A percentile compares a stretch with the other conserved stretches of the same genome.
These are phyloP conservation scores for Fregetta grallaria DNA, from an alignment of 2,113 vertebrate genomes.

Conservation along the genomic window DNA sequence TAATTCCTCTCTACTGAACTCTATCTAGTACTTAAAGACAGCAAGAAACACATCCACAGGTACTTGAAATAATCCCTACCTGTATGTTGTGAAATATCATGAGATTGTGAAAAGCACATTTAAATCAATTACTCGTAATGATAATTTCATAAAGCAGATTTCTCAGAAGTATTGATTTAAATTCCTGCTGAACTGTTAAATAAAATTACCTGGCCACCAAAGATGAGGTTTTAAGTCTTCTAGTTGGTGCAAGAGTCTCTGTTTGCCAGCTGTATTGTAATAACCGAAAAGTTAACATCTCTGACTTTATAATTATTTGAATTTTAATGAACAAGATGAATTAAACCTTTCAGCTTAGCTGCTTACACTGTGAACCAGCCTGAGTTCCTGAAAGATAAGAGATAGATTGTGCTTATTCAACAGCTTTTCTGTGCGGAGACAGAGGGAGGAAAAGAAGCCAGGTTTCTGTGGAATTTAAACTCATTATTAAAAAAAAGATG, in stretches of 20 bases:
- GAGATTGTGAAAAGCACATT: conserved; percentile 13
- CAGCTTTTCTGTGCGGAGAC: conserved; percentile 21
- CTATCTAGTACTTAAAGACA: neutral
- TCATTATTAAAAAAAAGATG: conserved; percentile 9
- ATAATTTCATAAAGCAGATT: conserved; percentile 30
- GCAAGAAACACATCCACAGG: neutral
- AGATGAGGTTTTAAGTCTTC: conserved; percentile 50
- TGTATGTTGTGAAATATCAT: conserved; percentile 1
- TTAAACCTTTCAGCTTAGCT: conserved; percentile 64
- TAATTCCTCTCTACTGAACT: neutral
- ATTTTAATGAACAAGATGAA: conserved; percentile 64
- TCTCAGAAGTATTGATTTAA: conserved; percentile 32
- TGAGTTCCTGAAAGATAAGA: conserved; percentile 48
- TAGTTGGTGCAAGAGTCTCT: conserved; percentile 38
- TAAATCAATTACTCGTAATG: conserved; percentile 38
- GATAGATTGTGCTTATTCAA: conserved; percentile 45
- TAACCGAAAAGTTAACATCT: conserved; percentile 58
- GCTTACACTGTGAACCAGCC: conserved; percentile 4
- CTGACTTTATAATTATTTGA: conserved; percentile 60
- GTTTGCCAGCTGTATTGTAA: conserved; percentile 36
- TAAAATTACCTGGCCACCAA: conserved; percentile 58
- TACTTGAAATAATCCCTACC: neutral
- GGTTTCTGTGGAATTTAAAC: conserved; percentile 62
- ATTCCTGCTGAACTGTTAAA: conserved; percentile 32
- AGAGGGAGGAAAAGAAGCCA: conserved; percentile 30